A percentile compares a stretch with the other conserved stretches of the same genome.
These are phyloP conservation scores for Butorides virescens DNA, from an alignment of 2,113 vertebrate genomes.

Conservation along the genomic window DNA sequence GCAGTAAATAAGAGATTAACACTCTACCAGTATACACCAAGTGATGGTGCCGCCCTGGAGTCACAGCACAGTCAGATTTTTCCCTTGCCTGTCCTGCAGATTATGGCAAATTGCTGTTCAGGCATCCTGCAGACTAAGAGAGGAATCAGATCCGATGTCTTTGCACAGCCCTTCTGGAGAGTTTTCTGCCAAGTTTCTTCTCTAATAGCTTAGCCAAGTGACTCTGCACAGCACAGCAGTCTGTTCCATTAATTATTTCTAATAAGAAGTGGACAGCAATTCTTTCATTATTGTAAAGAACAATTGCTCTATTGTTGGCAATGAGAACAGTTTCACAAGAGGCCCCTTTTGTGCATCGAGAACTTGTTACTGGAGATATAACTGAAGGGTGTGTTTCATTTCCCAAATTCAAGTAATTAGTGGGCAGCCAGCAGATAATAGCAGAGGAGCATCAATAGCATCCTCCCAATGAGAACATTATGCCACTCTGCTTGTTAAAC, in stretches of 20 bases:
- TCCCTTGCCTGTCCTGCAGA: neutral
- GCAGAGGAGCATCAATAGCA: neutral
- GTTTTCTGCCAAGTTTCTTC: neutral
- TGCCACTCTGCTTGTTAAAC: neutral
- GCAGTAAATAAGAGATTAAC: neutral
- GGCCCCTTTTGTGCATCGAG: neutral
- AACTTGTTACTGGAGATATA: neutral
- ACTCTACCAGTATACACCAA: neutral
- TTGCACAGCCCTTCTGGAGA: neutral
- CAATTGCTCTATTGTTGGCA: neutral
- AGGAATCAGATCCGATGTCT: neutral
- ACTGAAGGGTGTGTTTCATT: neutral
- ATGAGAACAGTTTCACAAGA: neutral
- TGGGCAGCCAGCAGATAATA: neutral
- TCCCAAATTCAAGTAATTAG: neutral
- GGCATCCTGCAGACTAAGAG: neutral
- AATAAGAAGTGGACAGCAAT: neutral
- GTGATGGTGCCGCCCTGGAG: neutral
- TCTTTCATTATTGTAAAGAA: neutral
- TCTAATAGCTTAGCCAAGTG: neutral
- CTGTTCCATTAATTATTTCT: conserved; percentile 5
- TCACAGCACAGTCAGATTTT: neutral
- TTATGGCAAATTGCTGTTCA: neutral
- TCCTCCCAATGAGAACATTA: neutral
- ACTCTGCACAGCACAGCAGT: neutral